Evolutionary conservation across 1,140 invertebrate species (phyloP).

Genomic region (roundworm (Caenorhabditis elegans)): WBcel235 BX284602.5:9598501-9599000

Average conservation of each 20-base stretch:
- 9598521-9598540: constrained; percentile 66
- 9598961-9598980: background rate
- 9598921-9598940: constrained; percentile 49
- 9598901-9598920: constrained; percentile 55
- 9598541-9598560: constrained; percentile 48
- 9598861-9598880: constrained; percentile 53
- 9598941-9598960: constrained; percentile 43
- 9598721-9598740: no score
- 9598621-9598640: no score
- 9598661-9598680: no score
- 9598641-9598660: no score
- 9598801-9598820: constrained; percentile 63
- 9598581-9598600: no score
- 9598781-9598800: constrained; percentile 63
- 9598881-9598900: constrained; percentile 59
- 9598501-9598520: constrained; percentile 60
- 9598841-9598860: constrained; percentile 59
- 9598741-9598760: no score
- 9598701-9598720: no score
- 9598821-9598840: constrained; percentile 63
- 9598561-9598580: no score
- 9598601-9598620: no score
- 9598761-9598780: constrained; percentile 63
- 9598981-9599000: background rate
- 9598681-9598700: no score